A percentile compares a stretch with the other conserved stretches of the same genome.
phyloP scores from a whole-genome alignment of 2,113 vertebrate species.

The Nerophis ophidion region DNA sequence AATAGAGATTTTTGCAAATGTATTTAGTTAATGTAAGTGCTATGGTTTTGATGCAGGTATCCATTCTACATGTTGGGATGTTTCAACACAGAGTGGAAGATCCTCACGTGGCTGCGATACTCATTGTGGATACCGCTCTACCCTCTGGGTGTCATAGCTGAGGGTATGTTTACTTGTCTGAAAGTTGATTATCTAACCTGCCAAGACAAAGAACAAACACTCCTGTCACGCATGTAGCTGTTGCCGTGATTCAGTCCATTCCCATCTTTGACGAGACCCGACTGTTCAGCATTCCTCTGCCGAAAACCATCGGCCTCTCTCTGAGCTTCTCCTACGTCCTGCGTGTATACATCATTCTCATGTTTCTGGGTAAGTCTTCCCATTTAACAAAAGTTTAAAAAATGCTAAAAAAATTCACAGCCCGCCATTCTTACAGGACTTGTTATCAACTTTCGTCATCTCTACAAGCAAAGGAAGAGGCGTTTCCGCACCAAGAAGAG shows the following conservation, averaged over 20 bases:
- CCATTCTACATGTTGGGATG: constrained; percentile 93
- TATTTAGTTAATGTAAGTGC: neutral
- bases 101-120: constrained; percentile 92
- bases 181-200: neutral
- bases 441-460: constrained; percentile 83
- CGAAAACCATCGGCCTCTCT: constrained; percentile 76
- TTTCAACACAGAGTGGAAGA: constrained; percentile 87
- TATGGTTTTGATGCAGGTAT: constrained; percentile 72
- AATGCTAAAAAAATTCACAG: neutral
- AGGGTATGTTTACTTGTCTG: constrained; percentile 75
- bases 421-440: constrained; percentile 65
- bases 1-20: too few species aligned
- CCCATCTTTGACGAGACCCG: constrained; percentile 83
- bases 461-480: constrained; percentile 87
- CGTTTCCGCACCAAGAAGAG: constrained; percentile 83
- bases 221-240: constrained; percentile 64
- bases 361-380: constrained; percentile 83
- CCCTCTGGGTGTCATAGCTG: constrained; percentile 83
- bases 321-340: constrained; percentile 85
- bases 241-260: constrained; percentile 85
- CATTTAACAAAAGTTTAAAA: neutral
- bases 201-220: neutral
- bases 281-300: constrained; percentile 82
- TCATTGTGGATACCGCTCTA: constrained; percentile 90
- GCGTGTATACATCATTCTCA: constrained; percentile 77